These are phyloP conservation scores for Eulemur rubriventer DNA, from an alignment of 2,797 vertebrate species.

Conservation along the genomic window DNA sequence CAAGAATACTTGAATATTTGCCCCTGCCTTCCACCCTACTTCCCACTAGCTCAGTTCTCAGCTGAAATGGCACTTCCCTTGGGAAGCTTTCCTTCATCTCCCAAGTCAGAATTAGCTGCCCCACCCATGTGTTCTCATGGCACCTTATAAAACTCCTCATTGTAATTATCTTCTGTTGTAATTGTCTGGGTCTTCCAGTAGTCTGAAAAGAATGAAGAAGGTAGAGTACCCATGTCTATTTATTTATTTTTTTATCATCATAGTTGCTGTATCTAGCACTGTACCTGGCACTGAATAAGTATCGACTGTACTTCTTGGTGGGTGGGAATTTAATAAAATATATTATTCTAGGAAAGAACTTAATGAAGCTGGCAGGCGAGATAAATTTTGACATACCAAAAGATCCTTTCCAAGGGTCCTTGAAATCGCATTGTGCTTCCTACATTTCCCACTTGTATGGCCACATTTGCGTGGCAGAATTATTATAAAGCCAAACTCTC, in stretches of 20 bases:
- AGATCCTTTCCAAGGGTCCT: neutral
- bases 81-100: neutral
- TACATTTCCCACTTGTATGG: neutral
- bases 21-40: neutral
- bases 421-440: neutral
- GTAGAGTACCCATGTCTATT: neutral
- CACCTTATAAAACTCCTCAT: neutral
- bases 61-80: conserved; percentile 2
- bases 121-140: neutral
- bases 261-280: neutral
- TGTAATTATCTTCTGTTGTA: conserved; percentile 38
- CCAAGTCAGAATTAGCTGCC: neutral
- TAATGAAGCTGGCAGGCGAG: neutral
- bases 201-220: neutral
- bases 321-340: neutral
- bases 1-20: neutral
- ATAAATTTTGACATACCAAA: neutral
- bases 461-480: neutral
- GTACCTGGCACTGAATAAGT: neutral
- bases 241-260: neutral
- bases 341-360: neutral
- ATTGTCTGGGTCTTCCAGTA: neutral
- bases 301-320: neutral
- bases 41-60: neutral
- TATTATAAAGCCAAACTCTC: neutral